Conservation (phyloP, 2,113 vertebrate species). For the rabbit (Oryctolagus cuniculus) region DNA sequence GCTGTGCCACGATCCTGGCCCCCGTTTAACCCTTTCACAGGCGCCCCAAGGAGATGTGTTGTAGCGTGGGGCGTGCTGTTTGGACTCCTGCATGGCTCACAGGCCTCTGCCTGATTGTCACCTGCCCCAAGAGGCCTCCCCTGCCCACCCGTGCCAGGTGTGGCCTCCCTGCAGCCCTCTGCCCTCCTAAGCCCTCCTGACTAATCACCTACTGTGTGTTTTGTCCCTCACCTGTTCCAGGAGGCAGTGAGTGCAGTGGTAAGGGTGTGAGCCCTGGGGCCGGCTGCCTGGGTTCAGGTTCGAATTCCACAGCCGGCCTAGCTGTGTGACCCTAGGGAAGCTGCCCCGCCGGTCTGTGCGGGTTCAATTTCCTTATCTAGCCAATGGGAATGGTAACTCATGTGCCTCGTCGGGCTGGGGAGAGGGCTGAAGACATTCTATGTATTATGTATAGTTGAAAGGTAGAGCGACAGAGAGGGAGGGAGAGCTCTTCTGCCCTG, state of each 20-base stretch:
- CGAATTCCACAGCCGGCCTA: not conserved
- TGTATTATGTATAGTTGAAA: too few species aligned
- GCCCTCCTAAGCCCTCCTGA: not conserved
- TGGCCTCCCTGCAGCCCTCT: too few species aligned
- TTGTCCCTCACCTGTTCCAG: not conserved
- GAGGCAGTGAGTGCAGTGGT: not conserved
- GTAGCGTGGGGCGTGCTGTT: not conserved
- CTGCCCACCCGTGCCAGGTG: not conserved
- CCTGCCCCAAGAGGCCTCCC: not conserved
- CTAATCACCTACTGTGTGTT: not conserved
- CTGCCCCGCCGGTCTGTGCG: not conserved
- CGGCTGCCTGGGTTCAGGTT: not conserved
- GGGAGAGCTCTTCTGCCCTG: too few species aligned
- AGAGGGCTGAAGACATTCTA: not conserved
- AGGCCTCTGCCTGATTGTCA: not conserved
- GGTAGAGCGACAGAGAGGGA: too few species aligned
- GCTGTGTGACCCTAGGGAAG: slow-evolving; percentile 10
- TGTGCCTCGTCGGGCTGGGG: not conserved
- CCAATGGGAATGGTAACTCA: not conserved
- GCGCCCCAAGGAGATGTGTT: not conserved
- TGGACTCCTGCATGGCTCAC: not conserved
- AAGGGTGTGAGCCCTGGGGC: not conserved
- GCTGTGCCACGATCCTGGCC: too few species aligned
- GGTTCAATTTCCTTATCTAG: not conserved
- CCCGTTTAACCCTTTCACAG: not conserved